Conservation (phyloP, 2,888 invertebrate genomes). For the Augochlorella aurata region DNA sequence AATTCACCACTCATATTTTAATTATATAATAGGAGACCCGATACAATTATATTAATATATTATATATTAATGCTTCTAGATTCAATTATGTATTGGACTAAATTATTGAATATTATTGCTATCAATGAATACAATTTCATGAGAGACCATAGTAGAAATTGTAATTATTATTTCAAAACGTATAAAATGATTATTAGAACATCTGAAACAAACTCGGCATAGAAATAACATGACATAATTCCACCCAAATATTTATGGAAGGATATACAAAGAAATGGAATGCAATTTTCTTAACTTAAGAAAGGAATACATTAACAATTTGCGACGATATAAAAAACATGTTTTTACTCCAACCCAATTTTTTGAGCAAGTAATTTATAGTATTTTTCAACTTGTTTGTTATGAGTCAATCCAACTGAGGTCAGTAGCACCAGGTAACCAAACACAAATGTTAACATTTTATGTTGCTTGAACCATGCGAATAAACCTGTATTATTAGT, state of each 20-base stretch:
- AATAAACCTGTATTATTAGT: constrained; percentile 71
- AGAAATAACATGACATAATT: no score
- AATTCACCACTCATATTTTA: no score
- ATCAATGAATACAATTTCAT: constrained; percentile 42
- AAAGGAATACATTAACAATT: constrained; percentile 28
- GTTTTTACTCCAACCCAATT: constrained; percentile 74
- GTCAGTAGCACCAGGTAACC: constrained; percentile 86
- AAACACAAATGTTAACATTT: constrained; percentile 85
- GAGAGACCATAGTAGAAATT: background rate
- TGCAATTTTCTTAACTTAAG: constrained; percentile 20
- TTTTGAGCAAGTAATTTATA: constrained; percentile 83
- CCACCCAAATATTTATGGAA: no score
- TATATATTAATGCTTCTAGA: constrained; percentile 89
- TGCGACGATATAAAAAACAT: constrained; percentile 13
- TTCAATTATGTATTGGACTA: constrained; percentile 58
- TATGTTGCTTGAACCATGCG: constrained; percentile 85
- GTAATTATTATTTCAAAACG: no score
- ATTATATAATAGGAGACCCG: no score
- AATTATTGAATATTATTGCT: constrained; percentile 40
- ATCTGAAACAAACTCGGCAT: no score
- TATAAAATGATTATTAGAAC: no score
- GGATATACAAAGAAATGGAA: constrained; percentile 31
- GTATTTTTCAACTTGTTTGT: constrained; percentile 86
- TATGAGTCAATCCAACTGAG: constrained; percentile 86
- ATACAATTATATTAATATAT: no score